Conservation (phyloP, 2,888 invertebrate species). For the Poecilus cupreus region DNA sequence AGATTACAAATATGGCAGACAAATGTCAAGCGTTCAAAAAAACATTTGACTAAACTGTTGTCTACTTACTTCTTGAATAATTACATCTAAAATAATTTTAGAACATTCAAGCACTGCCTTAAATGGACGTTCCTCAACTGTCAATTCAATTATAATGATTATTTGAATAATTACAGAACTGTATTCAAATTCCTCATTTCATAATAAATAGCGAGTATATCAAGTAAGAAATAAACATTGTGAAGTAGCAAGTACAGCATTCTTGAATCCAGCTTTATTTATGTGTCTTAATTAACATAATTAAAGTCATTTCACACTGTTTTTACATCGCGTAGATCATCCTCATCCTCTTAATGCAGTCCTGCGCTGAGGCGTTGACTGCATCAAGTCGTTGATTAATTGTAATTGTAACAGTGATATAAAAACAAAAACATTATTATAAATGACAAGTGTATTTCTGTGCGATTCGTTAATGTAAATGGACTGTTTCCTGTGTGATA, state of each 20-base stretch:
- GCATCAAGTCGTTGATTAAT: constrained; percentile 23
- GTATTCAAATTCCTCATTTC: neutral
- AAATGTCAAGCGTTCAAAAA: too few species aligned
- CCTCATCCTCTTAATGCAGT: neutral
- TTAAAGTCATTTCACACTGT: constrained; percentile 3
- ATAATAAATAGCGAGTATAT: neutral
- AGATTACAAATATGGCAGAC: too few species aligned
- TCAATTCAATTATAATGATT: too few species aligned
- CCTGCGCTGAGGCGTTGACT: neutral
- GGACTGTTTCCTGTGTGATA: constrained; percentile 28
- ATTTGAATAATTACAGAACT: neutral
- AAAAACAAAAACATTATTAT: constrained; percentile 46
- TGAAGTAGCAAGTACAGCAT: neutral
- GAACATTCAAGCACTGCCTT: too few species aligned
- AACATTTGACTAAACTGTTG: too few species aligned
- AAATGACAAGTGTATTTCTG: constrained; percentile 43
- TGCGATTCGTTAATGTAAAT: constrained; percentile 47
- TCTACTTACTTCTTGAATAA: too few species aligned
- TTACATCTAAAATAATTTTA: too few species aligned
- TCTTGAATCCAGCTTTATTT: neutral
- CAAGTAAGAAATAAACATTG: neutral
- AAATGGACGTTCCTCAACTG: too few species aligned
- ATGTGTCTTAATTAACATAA: neutral
- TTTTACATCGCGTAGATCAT: neutral
- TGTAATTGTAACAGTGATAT: constrained; percentile 36